Percentiles rank a stretch among this genome's conserved stretches.
phyloP scores from a whole-genome alignment of 2,797 vertebrate species.

The Propithecus deckenii region DNA sequence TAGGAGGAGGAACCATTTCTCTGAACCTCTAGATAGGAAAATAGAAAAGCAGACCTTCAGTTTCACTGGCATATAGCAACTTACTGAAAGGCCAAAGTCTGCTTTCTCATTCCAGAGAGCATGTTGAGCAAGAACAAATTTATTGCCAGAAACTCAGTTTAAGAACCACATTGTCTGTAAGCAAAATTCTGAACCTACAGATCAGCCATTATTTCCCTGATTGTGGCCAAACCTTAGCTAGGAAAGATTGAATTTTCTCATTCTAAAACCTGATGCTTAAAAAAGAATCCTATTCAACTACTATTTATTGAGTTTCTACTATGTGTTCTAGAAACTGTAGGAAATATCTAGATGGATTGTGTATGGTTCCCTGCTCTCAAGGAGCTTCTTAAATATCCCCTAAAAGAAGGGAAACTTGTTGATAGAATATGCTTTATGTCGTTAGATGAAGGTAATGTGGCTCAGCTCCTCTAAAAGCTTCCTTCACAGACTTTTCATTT shows the following conservation, averaged over 20 bases:
- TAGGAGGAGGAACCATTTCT: background rate
- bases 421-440: background rate
- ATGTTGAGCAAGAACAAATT: background rate
- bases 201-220: background rate
- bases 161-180: background rate
- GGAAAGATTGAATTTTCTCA: conserved; percentile 25
- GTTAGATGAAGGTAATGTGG: background rate
- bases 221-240: background rate
- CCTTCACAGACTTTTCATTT: background rate
- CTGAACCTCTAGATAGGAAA: background rate
- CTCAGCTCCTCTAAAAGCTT: background rate
- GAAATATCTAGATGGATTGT: background rate
- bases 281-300: background rate
- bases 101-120: background rate
- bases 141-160: background rate
- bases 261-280: background rate
- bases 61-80: background rate
- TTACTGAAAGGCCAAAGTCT: background rate
- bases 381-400: background rate
- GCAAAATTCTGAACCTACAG: background rate
- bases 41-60: conserved; percentile 12
- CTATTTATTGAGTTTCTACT: background rate
- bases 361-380: background rate
- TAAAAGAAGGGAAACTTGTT: background rate
- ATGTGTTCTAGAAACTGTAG: background rate